Conservation (phyloP, 2,797 vertebrate species). For the Enoplosus armatus region DNA sequence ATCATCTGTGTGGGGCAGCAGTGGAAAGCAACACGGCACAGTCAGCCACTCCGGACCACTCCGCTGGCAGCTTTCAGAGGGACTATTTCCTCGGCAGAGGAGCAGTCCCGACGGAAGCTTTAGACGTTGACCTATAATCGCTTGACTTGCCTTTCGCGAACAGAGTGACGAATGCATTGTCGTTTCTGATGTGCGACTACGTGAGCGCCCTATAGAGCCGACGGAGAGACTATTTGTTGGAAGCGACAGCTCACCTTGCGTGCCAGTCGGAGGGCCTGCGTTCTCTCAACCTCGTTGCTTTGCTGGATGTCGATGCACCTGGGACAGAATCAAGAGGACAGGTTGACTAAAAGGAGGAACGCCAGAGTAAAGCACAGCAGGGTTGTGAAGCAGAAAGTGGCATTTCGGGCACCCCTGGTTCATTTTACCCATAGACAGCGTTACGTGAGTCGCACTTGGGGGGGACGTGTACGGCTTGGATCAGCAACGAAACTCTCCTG, state of each 20-base stretch:
- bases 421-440: background rate
- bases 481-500: background rate
- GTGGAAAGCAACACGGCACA: background rate
- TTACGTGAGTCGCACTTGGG: background rate
- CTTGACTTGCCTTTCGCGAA: no score
- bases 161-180: background rate
- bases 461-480: background rate
- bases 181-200: background rate
- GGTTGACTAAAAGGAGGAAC: background rate
- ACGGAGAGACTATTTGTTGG: no score
- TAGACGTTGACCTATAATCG: no score
- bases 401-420: background rate
- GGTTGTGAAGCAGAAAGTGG: background rate
- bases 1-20: conserved; percentile 87
- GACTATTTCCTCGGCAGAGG: no score
- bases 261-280: conserved; percentile 93
- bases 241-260: conserved; percentile 88
- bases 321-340: conserved; percentile 11
- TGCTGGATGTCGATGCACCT: conserved; percentile 96
- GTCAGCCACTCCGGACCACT: no score
- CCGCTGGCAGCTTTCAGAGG: no score
- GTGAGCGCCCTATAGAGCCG: background rate
- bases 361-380: no score
- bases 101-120: no score
- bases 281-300: conserved; percentile 94